Conservation (phyloP, 2,888 invertebrate species). For the Hydroisotoma schaefferi region DNA sequence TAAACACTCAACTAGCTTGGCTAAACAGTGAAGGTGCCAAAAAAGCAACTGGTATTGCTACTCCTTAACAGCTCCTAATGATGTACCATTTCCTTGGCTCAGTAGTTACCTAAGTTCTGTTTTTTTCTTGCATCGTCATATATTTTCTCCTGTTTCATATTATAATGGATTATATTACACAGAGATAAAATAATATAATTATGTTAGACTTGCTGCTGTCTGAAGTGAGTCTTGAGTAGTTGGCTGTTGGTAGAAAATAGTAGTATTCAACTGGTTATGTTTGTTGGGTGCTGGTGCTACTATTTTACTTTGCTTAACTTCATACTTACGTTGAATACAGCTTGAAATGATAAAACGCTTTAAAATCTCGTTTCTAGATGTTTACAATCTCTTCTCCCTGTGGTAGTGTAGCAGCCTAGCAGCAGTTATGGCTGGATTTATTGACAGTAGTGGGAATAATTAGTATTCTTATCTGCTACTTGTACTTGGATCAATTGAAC, state of each 20-base stretch:
- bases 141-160: too few species aligned
- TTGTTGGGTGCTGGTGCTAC: background rate
- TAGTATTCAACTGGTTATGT: constrained; percentile 1
- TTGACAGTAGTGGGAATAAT: constrained; percentile 10
- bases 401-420: background rate
- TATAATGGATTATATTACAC: too few species aligned
- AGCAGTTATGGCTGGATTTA: background rate
- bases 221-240: too few species aligned
- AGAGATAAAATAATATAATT: too few species aligned
- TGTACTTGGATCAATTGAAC: background rate
- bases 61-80: constrained; percentile 8
- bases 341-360: background rate
- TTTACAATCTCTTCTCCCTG: background rate
- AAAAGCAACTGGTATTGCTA: background rate
- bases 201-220: too few species aligned
- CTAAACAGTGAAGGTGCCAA: constrained; percentile 2
- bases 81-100: constrained; percentile 8
- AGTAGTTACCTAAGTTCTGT: constrained; percentile 10
- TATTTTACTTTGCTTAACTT: background rate
- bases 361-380: background rate
- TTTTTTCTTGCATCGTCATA: background rate
- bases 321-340: background rate
- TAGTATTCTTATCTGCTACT: constrained; percentile 17
- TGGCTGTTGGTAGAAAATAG: background rate
- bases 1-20: background rate